Evolutionary conservation across 2,888 invertebrate species (phyloP).

Genomic region (Sinhomidia bicolor): DNA sequence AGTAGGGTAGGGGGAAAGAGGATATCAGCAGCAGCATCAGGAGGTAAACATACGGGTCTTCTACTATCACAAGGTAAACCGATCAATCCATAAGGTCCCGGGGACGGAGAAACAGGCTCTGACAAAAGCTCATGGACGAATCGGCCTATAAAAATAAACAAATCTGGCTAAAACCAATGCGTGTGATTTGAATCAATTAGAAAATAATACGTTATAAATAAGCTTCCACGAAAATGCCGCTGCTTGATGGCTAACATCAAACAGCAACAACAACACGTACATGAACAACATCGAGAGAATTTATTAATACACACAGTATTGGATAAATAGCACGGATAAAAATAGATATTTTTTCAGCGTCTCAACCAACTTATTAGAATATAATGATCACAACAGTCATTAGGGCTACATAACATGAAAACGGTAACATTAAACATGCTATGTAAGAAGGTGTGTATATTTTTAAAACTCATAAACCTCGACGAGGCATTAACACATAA

Average conservation of each 20-base stretch:
- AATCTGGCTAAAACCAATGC: not conserved
- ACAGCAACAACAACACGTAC: not conserved
- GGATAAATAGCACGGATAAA: too few species aligned
- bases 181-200: not conserved
- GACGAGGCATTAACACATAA: too few species aligned
- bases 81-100: not conserved
- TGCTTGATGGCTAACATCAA: not conserved
- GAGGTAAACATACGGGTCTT: not conserved
- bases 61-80: not conserved
- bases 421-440: too few species aligned
- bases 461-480: too few species aligned
- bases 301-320: too few species aligned
- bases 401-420: too few species aligned
- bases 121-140: not conserved
- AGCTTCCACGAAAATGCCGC: not conserved
- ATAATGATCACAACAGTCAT: too few species aligned
- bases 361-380: too few species aligned
- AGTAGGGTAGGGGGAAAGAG: not conserved
- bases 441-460: too few species aligned
- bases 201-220: not conserved
- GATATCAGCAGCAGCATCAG: not conserved
- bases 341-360: too few species aligned
- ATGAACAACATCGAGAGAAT: too few species aligned
- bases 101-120: not conserved
- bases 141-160: not conserved